phyloP scores from a whole-genome alignment of 2,888 invertebrate species.

The Amaurobius ferox region DNA sequence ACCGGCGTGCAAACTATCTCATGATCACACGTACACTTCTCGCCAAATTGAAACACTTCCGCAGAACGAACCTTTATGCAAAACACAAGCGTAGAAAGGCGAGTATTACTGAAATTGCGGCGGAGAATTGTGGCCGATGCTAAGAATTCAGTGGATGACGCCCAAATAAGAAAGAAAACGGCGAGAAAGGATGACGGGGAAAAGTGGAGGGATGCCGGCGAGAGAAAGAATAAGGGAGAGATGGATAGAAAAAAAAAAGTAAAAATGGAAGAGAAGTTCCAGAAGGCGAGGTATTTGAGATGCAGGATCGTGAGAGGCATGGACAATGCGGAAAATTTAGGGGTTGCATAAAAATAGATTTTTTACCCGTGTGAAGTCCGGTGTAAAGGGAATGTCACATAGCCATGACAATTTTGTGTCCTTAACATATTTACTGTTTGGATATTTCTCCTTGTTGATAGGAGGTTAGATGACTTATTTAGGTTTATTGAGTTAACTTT shows the following conservation, averaged over 20 bases:
- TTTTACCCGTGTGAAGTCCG: background rate
- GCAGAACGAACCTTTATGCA: conserved; percentile 45
- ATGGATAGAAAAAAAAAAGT: conserved; percentile 22
- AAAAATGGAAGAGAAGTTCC: conserved; percentile 40
- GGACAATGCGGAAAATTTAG: conserved; percentile 61
- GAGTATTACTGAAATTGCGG: conserved; percentile 69
- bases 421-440: no score
- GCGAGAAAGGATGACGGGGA: conserved; percentile 39
- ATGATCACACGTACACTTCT: conserved; percentile 12
- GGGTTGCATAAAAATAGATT: conserved; percentile 63
- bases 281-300: conserved; percentile 67
- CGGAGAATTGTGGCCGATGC: conserved; percentile 54
- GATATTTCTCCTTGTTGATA: no score
- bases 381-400: background rate
- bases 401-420: background rate
- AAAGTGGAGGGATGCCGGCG: conserved; percentile 1
- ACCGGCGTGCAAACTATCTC: background rate
- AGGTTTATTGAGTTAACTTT: no score
- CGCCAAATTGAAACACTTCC: conserved; percentile 46
- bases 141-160: conserved; percentile 69
- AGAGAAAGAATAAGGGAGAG: background rate
- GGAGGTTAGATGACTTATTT: no score
- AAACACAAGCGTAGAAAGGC: conserved; percentile 54
- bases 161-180: conserved; percentile 59
- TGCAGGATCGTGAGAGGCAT: conserved; percentile 69